Conservation (phyloP, 2,888 invertebrate genomes). For the Apoderus coryli region DNA sequence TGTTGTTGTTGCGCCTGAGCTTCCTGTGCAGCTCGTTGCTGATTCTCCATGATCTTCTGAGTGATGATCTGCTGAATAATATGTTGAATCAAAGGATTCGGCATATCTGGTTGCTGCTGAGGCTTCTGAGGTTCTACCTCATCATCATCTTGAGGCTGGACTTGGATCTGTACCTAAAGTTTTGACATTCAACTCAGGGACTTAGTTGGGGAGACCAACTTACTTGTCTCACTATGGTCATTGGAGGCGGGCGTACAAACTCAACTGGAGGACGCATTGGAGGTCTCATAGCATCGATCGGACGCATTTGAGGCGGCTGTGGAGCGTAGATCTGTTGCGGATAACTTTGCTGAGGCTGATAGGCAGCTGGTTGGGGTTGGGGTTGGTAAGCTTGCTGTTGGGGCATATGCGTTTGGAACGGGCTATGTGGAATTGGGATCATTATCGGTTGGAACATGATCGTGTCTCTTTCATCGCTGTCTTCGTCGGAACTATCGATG, state of each 20-base stretch:
- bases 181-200: constrained; percentile 9
- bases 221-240: not conserved
- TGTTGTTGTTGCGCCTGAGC: constrained; percentile 17
- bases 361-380: constrained; percentile 22
- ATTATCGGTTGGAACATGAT: constrained; percentile 34
- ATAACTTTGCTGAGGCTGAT: constrained; percentile 17
- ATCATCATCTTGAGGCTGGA: constrained; percentile 16
- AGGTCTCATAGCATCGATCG: constrained; percentile 38
- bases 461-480: constrained; percentile 28
- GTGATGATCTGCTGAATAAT: constrained; percentile 33
- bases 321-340: constrained; percentile 12
- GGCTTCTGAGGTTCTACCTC: constrained; percentile 18
- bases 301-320: constrained; percentile 31
- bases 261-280: constrained; percentile 27
- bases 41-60: constrained; percentile 30
- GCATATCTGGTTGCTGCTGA: constrained; percentile 25
- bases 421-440: constrained; percentile 30
- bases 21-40: constrained; percentile 24
- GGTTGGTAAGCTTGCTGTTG: constrained; percentile 24
- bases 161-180: constrained; percentile 25
- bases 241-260: not conserved
- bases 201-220: too few relatives aligned
- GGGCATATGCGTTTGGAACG: constrained; percentile 31
- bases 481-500: too few relatives aligned
- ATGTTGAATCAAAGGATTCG: constrained; percentile 32